Conservation (phyloP, 1,140 invertebrate species). For the Hesperophylax magnus region DNA sequence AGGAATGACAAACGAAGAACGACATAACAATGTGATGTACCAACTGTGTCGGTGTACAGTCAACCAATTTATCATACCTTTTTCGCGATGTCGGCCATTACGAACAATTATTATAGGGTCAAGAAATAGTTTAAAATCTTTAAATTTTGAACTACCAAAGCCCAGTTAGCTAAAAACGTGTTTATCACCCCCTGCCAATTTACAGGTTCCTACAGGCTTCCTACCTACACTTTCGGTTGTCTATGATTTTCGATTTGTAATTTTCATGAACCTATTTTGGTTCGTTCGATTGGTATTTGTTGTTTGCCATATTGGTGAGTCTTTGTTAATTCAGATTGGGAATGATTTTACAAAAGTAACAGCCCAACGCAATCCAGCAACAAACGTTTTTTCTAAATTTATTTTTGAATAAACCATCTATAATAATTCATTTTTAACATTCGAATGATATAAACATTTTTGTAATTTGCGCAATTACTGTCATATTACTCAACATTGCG, state of each 20-base stretch:
- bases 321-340: too few species aligned
- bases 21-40: slow-evolving; percentile 16
- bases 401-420: too few species aligned
- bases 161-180: slow-evolving; percentile 28
- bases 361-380: too few species aligned
- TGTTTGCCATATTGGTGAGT: too few species aligned
- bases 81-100: slow-evolving; percentile 47
- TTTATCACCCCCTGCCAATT: slow-evolving; percentile 46
- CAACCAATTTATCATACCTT: slow-evolving; percentile 39
- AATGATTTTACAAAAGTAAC: too few species aligned
- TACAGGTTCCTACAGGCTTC: slow-evolving; percentile 22
- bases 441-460: too few species aligned
- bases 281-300: not conserved
- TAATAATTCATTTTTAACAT: too few species aligned
- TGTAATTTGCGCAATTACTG: too few species aligned
- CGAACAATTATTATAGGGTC: slow-evolving; percentile 16
- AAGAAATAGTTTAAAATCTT: slow-evolving; percentile 30
- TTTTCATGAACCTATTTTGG: too few species aligned
- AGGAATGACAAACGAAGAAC: slow-evolving; percentile 29
- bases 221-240: not conserved
- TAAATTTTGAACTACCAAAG: slow-evolving; percentile 15
- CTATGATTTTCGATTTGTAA: not conserved
- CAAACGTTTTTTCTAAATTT: too few species aligned
- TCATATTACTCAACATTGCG: too few species aligned
- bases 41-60: not conserved